These are phyloP conservation scores for Drosophila incognita DNA, from an alignment of 2,888 invertebrate species.

Conservation along the genomic window DNA sequence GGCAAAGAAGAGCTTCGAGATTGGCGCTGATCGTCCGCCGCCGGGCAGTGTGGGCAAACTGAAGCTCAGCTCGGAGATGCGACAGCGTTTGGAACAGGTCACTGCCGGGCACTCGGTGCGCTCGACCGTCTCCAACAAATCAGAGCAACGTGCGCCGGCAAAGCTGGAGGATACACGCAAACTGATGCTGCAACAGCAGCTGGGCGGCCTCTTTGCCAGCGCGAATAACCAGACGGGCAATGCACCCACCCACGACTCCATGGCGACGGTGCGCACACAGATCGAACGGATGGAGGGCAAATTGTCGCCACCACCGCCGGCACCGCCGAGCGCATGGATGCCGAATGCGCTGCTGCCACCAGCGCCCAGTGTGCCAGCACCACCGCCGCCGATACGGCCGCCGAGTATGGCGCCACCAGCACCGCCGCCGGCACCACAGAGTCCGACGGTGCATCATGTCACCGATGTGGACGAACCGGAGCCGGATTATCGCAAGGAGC, in stretches of 20 bases:
- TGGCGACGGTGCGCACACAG: conserved; percentile 86
- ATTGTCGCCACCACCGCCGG: conserved; percentile 86
- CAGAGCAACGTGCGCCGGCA: conserved; percentile 90
- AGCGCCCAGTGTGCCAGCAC: conserved; percentile 87
- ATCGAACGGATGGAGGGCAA: conserved; percentile 87
- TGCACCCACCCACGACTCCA: conserved; percentile 27
- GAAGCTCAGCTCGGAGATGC: conserved; percentile 96
- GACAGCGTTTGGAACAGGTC: conserved; percentile 94
- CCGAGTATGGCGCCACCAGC: conserved; percentile 86
- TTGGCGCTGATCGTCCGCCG: conserved; percentile 92
- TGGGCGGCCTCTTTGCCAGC: conserved; percentile 87
- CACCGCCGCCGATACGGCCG: conserved; percentile 87
- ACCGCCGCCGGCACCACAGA: conserved; percentile 89
- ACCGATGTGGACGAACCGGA: conserved; percentile 48
- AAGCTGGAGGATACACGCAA: conserved; percentile 95
- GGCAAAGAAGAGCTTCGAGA: conserved; percentile 89
- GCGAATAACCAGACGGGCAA: conserved; percentile 25
- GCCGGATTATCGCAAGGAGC: conserved; percentile 79
- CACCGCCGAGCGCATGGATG: conserved; percentile 86
- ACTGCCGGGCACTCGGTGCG: conserved; percentile 95
- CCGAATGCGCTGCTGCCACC: conserved; percentile 89
- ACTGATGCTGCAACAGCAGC: conserved; percentile 93
- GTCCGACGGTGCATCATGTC: conserved; percentile 83
- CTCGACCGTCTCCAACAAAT: conserved; percentile 89
- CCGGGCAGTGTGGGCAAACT: conserved; percentile 96